phyloP scores from a whole-genome alignment of 2,113 vertebrate genomes.

The Charina bottae region DNA sequence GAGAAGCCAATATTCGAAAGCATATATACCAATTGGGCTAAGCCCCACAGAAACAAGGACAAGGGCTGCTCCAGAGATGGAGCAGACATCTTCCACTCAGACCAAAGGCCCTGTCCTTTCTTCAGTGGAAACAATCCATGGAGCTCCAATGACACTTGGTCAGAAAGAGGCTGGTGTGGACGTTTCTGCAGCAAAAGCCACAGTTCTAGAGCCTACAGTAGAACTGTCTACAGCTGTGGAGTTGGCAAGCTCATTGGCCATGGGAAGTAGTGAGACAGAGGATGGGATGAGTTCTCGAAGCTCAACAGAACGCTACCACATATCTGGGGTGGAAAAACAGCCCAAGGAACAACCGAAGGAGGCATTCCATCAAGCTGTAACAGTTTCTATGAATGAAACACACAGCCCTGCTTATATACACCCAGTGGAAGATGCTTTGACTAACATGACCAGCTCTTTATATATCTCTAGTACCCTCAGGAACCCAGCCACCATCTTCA shows the following conservation, averaged over 20 bases:
- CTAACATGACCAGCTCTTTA: not conserved
- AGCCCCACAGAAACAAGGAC: not conserved
- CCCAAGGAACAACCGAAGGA: not conserved
- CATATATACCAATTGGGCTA: not conserved
- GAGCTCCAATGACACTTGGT: not conserved
- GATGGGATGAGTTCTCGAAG: not conserved
- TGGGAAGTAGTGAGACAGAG: not conserved
- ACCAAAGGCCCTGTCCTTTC: not conserved
- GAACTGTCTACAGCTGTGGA: not conserved
- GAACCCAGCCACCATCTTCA: not conserved
- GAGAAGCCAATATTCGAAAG: not conserved
- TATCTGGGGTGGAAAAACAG: not conserved
- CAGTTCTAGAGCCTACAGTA: accelerated
- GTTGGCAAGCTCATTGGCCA: not conserved
- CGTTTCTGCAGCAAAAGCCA: not conserved
- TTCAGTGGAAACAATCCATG: not conserved
- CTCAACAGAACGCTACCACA: not conserved
- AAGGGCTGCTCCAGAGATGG: not conserved
- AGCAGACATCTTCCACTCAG: not conserved
- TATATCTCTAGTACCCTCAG: too few relatives aligned
- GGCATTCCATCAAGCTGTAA: not conserved
- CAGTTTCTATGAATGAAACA: not conserved
- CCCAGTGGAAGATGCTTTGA: not conserved
- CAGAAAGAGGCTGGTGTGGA: not conserved
- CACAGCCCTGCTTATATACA: too few relatives aligned